Evolutionary conservation across 2,888 invertebrate species (phyloP).

Genomic region (Nomada lathburiana): DNA sequence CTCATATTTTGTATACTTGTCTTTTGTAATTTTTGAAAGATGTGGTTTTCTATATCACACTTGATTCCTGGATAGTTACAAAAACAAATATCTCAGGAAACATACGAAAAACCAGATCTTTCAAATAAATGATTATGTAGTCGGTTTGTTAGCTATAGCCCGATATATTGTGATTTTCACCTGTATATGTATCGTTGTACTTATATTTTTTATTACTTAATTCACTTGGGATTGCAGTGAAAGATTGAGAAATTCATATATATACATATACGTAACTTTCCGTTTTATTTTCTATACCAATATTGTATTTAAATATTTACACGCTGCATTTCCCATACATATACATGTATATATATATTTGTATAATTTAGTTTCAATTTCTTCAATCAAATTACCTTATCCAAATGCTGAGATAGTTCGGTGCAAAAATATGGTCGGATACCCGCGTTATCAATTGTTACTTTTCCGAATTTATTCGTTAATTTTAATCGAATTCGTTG

Average conservation of each 20-base stretch:
- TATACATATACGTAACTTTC: background rate
- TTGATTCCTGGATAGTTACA: background rate
- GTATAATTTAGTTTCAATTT: constrained; percentile 48
- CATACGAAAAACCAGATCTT: constrained; percentile 76
- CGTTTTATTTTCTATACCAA: constrained; percentile 12
- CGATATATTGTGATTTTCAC: constrained; percentile 68
- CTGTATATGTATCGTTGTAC: constrained; percentile 67
- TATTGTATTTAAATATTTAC: constrained; percentile 30
- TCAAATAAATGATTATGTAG: constrained; percentile 76
- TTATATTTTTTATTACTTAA: constrained; percentile 58
- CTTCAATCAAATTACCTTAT: constrained; percentile 46
- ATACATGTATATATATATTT: constrained; percentile 28
- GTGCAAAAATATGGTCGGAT: constrained; percentile 37
- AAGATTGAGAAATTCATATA: constrained; percentile 26
- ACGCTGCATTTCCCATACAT: constrained; percentile 60
- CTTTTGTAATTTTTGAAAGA: constrained; percentile 79
- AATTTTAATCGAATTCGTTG: constrained; percentile 49
- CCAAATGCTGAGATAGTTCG: constrained; percentile 48
- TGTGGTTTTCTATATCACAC: constrained; percentile 70
- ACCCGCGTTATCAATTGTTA: constrained; percentile 43
- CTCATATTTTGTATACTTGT: constrained; percentile 80
- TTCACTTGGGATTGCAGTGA: constrained; percentile 64
- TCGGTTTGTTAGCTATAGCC: constrained; percentile 76
- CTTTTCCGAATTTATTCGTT: constrained; percentile 50
- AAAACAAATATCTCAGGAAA: background rate